Evolutionary conservation across 2,797 vertebrate species (phyloP).

Genomic region (Epinephelus malabaricus): DNA sequence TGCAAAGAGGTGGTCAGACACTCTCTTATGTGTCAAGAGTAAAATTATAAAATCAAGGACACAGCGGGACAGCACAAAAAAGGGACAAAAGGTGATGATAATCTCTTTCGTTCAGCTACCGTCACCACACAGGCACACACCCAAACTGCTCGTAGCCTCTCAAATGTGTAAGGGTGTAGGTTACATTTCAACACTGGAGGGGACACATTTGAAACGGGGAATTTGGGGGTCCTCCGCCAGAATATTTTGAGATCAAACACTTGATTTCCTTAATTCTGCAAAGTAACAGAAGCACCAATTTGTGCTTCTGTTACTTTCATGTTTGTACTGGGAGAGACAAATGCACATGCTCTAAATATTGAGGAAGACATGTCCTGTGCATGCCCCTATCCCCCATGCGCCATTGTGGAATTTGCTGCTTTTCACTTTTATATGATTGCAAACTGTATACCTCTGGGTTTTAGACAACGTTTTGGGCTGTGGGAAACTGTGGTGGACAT

Average conservation of each 20-base stretch:
- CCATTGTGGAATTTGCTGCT: too few species aligned
- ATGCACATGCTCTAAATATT: too few species aligned
- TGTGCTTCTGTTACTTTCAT: neutral
- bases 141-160: neutral
- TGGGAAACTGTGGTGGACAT: constrained; percentile 1
- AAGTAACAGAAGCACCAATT: too few species aligned
- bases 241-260: neutral
- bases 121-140: neutral
- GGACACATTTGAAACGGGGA: too few species aligned
- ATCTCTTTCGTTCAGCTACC: neutral
- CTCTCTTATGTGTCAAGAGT: neutral
- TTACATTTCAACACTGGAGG: too few species aligned
- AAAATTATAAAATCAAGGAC: neutral
- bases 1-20: neutral
- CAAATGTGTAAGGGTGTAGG: too few species aligned
- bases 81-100: neutral
- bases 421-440: neutral
- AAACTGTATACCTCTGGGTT: neutral
- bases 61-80: neutral
- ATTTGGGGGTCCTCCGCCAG: too few species aligned
- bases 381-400: too few species aligned
- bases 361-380: too few species aligned
- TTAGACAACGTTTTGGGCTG: neutral
- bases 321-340: too few species aligned
- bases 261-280: too few species aligned